Percentiles rank a stretch among this genome's conserved stretches.
Conservation (phyloP, 2,797 vertebrate species). For the Fistularia tabacaria region DNA sequence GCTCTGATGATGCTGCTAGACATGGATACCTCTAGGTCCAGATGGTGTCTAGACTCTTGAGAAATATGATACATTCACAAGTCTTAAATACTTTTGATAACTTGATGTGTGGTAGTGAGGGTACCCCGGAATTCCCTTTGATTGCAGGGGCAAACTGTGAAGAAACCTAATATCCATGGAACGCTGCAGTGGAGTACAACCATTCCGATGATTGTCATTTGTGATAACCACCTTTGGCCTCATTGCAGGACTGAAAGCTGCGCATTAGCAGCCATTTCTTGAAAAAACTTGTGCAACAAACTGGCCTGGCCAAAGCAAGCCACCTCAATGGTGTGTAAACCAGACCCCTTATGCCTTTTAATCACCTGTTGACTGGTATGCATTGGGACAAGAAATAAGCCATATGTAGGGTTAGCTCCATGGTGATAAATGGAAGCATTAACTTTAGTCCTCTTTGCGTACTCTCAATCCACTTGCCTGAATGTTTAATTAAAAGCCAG, state of each 20-base stretch:
- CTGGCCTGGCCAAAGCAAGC: conserved; percentile 34
- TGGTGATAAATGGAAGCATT: conserved; percentile 43
- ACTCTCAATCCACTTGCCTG: conserved; percentile 31
- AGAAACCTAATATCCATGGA: conserved; percentile 34
- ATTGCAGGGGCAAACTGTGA: conserved; percentile 39
- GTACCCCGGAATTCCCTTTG: conserved; percentile 19
- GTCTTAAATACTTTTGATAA: conserved; percentile 32
- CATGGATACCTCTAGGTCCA: conserved; percentile 44
- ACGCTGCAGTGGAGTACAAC: conserved; percentile 24
- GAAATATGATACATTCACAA: conserved; percentile 37
- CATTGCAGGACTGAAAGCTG: conserved; percentile 17
- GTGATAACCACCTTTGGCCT: conserved; percentile 22
- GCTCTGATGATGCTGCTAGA: conserved; percentile 30
- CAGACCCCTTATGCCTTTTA: conserved; percentile 54
- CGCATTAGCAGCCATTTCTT: conserved; percentile 29
- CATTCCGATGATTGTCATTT: conserved; percentile 42
- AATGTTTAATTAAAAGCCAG: conserved; percentile 66
- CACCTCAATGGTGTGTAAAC: conserved; percentile 41
- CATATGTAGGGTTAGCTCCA: conserved; percentile 58
- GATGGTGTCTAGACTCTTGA: conserved; percentile 64
- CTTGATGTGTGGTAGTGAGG: conserved; percentile 19
- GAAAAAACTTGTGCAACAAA: conserved; percentile 44
- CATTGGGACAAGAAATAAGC: conserved; percentile 45
- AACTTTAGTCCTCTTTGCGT: conserved; percentile 34
- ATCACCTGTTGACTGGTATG: conserved; percentile 44